Base-by-base conservation (phyloP, 2,113 vertebrate genomes). In the Pseudopodoces humilis region DNA sequence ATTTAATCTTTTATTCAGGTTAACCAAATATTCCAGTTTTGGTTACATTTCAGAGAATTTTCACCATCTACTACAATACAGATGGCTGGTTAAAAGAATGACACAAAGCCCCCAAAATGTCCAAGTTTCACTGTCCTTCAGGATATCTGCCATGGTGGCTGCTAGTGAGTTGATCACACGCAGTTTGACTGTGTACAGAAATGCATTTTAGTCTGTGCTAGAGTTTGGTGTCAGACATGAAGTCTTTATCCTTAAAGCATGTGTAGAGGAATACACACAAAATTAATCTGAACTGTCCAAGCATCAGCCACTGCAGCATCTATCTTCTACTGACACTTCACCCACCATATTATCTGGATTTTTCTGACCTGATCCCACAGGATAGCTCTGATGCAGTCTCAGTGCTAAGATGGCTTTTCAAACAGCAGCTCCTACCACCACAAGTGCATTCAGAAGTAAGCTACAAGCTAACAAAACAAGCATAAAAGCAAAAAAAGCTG, bases 141-240 rank as follows among this genome's bases (percentile, higher is more conserved):
- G 56, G 76, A 31, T 5, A 5, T 25, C 71, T 60, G 76, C 60
- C 56, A 18, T 20, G 72, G n/a, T 1, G 27, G 18, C 78, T 63
- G 24, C 49, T 47, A 19, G 53, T 0, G 0, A 75, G 50, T 35
- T 15, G 10, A 53, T 22, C 55, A 16, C 0, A 0, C 27, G 33
- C 43, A 25, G 67, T 55, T 72, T 62, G 41, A 33, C 9, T 86
- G 43, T 0, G 0, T 21, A 46, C 41, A 74, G 44, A 21, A 63
- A 70, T 44, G 7, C 6, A 31, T 17, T 86, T 75, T 19, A 50
- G 64, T 41, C 37, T 68, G 39, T 25, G 35, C 55, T 37, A 15
- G 30, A 47, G 21, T n/a, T 75, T 55, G 30, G 15, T 27, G 52
- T 60, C 52, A 71, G 52, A 37, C 10, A 7, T 2, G 22, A 86